Conservation (phyloP, 2,797 vertebrate species). For the Streptopelia turtur region DNA sequence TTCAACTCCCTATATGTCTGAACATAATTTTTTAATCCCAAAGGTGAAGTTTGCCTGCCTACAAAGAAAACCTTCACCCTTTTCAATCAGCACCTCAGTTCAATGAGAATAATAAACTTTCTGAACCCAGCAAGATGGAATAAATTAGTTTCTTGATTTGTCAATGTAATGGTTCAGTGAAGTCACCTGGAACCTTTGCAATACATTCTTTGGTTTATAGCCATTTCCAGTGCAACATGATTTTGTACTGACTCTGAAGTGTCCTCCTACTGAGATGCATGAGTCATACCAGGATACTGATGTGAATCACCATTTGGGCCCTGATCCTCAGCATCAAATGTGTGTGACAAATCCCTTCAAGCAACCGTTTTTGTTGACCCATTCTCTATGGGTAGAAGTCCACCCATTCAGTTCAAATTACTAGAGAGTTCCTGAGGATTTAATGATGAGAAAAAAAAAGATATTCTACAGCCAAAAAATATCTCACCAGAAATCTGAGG, state of each 20-base stretch:
- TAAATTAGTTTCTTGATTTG: not conserved
- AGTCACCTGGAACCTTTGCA: constrained; percentile 38
- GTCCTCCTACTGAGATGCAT: constrained; percentile 20
- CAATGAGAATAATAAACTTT: not conserved
- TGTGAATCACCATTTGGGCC: not conserved
- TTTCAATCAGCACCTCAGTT: not conserved
- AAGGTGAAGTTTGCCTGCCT: not conserved
- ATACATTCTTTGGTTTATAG: constrained; percentile 7
- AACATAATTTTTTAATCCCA: not conserved
- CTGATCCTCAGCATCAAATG: constrained; percentile 1
- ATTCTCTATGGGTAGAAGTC: not conserved
- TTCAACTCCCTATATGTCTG: not conserved
- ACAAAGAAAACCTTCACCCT: not conserved
- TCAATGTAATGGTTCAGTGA: not conserved
- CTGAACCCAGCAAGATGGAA: not conserved
- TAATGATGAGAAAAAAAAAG: not conserved
- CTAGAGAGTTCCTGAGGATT: not conserved
- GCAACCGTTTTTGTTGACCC: not conserved
- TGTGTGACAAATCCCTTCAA: not conserved
- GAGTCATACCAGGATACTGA: constrained; percentile 20
- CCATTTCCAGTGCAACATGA: not conserved
- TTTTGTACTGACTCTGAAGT: constrained; percentile 32
- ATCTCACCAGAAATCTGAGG: not conserved
- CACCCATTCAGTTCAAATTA: not conserved
- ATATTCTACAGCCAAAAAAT: not conserved